These are phyloP conservation scores for Trypoxylus dichotomus DNA, from an alignment of 1,140 invertebrate genomes.

Conservation along the genomic window DNA sequence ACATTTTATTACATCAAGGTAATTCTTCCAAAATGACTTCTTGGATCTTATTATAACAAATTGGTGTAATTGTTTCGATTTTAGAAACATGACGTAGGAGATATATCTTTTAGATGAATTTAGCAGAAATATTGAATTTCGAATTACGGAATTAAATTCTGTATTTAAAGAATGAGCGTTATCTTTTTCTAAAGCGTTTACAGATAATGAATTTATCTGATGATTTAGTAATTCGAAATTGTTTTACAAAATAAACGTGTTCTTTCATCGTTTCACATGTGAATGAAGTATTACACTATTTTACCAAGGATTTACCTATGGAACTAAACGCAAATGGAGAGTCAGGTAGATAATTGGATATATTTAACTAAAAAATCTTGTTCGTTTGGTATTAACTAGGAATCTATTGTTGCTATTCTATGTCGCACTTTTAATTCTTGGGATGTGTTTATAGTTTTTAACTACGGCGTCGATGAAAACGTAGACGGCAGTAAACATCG, in stretches of 20 bases:
- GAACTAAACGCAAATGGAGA: not conserved
- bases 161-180: not conserved
- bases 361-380: not conserved
- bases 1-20: too few species aligned
- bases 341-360: not conserved
- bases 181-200: not conserved
- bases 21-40: too few species aligned
- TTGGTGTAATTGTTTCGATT: too few species aligned
- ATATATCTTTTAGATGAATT: not conserved
- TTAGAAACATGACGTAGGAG: not conserved
- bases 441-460: not conserved
- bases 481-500: not conserved
- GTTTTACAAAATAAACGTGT: not conserved
- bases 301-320: not conserved
- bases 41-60: too few species aligned
- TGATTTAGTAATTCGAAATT: slow-evolving; percentile 15
- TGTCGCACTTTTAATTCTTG: not conserved
- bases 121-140: not conserved
- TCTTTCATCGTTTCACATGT: not conserved
- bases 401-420: not conserved
- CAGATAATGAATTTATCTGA: slow-evolving; percentile 6
- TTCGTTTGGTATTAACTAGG: not conserved
- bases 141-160: not conserved
- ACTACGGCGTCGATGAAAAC: not conserved
- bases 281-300: not conserved